A percentile compares a stretch with the other conserved stretches of the same genome.
Conservation (phyloP, 2,113 vertebrate species). For the Beaufortia kweichowensis region DNA sequence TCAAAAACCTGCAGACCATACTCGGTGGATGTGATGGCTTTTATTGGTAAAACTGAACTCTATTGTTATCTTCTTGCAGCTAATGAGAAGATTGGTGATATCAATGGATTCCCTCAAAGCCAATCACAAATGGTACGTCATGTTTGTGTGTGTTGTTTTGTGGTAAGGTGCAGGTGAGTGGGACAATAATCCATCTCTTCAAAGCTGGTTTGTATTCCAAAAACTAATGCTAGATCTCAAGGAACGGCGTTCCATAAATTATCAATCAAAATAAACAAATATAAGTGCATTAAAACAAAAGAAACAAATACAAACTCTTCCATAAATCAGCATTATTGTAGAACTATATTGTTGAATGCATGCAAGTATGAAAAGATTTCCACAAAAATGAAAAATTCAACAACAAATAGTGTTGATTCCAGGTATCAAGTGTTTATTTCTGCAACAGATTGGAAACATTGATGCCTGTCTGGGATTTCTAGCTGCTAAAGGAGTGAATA, state of each 20-base stretch:
- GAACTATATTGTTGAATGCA: too few relatives aligned
- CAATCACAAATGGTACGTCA: conserved; percentile 60
- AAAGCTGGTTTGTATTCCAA: too few relatives aligned
- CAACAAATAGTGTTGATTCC: not conserved
- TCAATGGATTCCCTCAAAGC: conserved; percentile 59
- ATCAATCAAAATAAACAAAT: too few relatives aligned
- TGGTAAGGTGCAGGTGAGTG: not conserved
- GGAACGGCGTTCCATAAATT: too few relatives aligned
- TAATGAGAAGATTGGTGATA: conserved; percentile 61
- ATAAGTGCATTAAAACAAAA: too few relatives aligned
- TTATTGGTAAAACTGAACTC: not conserved
- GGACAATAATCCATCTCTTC: too few relatives aligned
- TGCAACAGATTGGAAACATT: conserved; percentile 87
- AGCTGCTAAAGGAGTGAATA: conserved; percentile 86
- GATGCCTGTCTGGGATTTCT: conserved; percentile 88
- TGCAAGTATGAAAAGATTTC: not conserved
- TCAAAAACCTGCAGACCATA: not conserved
- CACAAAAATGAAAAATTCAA: not conserved
- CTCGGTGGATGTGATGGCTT: not conserved
- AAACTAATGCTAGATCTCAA: too few relatives aligned
- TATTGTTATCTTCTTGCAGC: conserved; percentile 41
- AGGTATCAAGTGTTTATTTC: conserved; percentile 50
- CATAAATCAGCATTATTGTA: too few relatives aligned
- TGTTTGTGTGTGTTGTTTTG: not conserved
- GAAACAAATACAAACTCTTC: too few relatives aligned